Evolutionary conservation across 2,113 vertebrate species (phyloP), one percentile per base, ranked within the genome.

Genomic region (Nyctibius bracteatus): DNA sequence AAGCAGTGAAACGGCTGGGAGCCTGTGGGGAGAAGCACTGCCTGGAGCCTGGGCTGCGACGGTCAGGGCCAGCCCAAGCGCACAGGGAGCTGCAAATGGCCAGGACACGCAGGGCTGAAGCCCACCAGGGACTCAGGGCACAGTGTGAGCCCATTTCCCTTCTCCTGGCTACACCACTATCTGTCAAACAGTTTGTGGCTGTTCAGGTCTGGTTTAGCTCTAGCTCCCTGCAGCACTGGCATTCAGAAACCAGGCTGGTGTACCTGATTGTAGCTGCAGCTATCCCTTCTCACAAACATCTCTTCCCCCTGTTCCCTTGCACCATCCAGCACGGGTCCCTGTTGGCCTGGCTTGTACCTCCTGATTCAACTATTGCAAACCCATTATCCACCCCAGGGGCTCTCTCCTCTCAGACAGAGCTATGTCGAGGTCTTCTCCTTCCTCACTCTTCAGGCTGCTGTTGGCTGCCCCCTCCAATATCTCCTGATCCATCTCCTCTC

Each of bases 1-100:
- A 95, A 92, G 84, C 98, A 99, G 46, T 47, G 80, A 72, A 98
- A 97, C 0, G 52, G 84, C 15, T 96, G 97, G 3, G 97, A 96
- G 51, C 96, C 97, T 98, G 52, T 0, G 0, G 55, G 51, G 44
- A 63, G 16, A 82, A 59, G 47, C 19, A 35, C 21, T 30, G 23
- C 51, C 46, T 17, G 24, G 22, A 85, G 74, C 37, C 16, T 13
- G 66, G 31, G 43, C 61, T 49, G 44, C 2, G 2, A 15, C 1
- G 7, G 43, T 14, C 59, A 88, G 39, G 23, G 62, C 23, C 66
- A 71, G 57, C 41, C 61, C 20, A 10, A 39, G 39, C 39, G 31
- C n/a, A 57, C 44, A 55, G 17, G 57, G 49, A 57, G 47, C 55
- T 74, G 68, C 25, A 39, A 31, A 14, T 2, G 7, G 39, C 23